phyloP scores from a whole-genome alignment of 1,140 invertebrate species.

The Condylostylus longicornis region DNA sequence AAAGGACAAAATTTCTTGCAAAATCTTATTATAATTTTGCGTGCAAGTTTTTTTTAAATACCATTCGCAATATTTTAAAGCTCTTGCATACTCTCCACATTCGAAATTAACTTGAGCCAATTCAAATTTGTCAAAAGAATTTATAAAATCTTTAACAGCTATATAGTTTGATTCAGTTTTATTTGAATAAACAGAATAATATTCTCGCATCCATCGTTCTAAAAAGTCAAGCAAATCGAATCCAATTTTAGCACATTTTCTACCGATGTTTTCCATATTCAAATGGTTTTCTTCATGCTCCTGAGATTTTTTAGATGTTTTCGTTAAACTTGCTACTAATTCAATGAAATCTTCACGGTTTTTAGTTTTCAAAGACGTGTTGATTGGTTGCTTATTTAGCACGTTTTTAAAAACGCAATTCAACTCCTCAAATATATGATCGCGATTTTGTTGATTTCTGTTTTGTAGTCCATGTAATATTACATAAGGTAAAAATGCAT shows the following conservation, averaged over 20 bases:
- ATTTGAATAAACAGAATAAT: constrained; percentile 20
- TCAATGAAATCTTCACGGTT: neutral
- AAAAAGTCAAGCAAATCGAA: constrained; percentile 57
- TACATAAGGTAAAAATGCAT: constrained; percentile 57
- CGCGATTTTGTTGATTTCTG: constrained; percentile 12
- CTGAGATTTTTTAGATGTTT: too few relatives aligned
- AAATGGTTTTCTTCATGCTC: too few relatives aligned
- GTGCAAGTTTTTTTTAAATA: constrained; percentile 43
- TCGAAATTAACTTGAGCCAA: constrained; percentile 53
- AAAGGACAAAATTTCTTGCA: constrained; percentile 45
- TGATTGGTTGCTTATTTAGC: constrained; percentile 1
- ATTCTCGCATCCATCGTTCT: constrained; percentile 54
- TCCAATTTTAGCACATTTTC: constrained; percentile 46
- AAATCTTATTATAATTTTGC: too few relatives aligned
- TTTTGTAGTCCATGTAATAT: constrained; percentile 45
- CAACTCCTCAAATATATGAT: constrained; percentile 40
- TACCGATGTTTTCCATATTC: too few relatives aligned
- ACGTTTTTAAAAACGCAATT: constrained; percentile 17
- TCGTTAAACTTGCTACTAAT: too few relatives aligned
- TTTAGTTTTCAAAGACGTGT: neutral
- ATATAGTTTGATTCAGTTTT: constrained; percentile 23
- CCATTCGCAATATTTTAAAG: constrained; percentile 56
- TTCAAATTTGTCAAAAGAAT: constrained; percentile 45
- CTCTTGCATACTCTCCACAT: constrained; percentile 54
- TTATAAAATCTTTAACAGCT: constrained; percentile 36